Evolutionary conservation across 2,888 invertebrate species (phyloP).

Genomic region (Marasmarcha lunaedactyla): DNA sequence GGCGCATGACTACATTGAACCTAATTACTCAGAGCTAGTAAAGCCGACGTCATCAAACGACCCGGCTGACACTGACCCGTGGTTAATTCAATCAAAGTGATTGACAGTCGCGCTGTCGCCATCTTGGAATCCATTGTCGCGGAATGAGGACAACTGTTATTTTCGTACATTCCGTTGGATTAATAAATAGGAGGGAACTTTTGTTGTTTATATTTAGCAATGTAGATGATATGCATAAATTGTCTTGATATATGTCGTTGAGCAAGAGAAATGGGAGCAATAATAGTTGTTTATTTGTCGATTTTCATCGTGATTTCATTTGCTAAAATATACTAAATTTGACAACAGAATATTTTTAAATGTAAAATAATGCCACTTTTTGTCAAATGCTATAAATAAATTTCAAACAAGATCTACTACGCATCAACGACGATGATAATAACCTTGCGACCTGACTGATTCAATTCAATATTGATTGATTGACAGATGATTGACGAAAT

Average conservation of each 20-base stretch:
- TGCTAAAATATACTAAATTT: no score
- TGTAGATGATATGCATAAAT: no score
- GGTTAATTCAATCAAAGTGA: constrained; percentile 7
- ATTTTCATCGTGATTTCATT: not conserved
- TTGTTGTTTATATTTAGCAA: no score
- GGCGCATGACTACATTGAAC: no score
- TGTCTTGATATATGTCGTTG: no score
- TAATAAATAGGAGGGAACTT: not conserved
- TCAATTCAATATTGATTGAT: constrained; percentile 22
- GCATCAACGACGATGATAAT: constrained; percentile 12
- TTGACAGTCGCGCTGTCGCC: constrained; percentile 9
- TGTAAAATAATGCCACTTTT: no score
- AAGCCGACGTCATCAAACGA: not conserved
- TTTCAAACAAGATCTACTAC: no score
- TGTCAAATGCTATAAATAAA: no score
- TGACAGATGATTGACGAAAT: constrained; percentile 26
- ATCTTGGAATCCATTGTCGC: constrained; percentile 7
- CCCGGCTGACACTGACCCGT: constrained; percentile 7
- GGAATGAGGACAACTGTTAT: not conserved
- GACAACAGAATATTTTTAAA: no score
- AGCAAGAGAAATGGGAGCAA: not conserved
- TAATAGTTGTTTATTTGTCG: no score
- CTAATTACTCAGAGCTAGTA: no score
- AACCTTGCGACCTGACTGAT: constrained; percentile 21
- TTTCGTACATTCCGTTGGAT: not conserved